Evolutionary conservation across 1,140 invertebrate genomes (phyloP), one percentile per base, ranked within the genome.

Genomic region (Pararge aegeria): DNA sequence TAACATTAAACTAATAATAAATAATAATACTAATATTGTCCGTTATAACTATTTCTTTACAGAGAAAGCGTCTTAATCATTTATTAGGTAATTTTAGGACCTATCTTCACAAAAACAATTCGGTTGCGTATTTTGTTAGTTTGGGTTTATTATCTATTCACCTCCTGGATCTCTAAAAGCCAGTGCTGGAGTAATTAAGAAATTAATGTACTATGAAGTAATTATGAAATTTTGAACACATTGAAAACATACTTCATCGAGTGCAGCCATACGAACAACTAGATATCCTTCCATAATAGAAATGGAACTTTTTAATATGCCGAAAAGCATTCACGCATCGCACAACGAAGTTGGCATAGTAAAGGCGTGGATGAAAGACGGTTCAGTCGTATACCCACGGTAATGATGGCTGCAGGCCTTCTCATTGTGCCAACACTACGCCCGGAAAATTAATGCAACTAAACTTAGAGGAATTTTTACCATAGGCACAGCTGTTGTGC

Each of bases 401-500:
- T 69, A 69, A 73, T 73, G 70, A 73, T 73, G 67, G 64, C 70
- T 69, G 60, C 64, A 42, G 70, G 70, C 67, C 54, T 50, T 53
- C 54, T 59, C 67, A 73, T 73, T 73, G 70, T 73, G 67, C 52
- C 55, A 55, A 53, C 64, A 61, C 56, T 55, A 61, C 55, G 60
- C 61, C 70, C 70, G 70, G 70, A 73, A 73, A 73, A 73, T 73
- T 73, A 73, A 73, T 66, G 58, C 64, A 64, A 57, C 63, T 73
- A 64, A 73, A 73, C 69, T 71, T 71, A 60, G 57, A 60, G 57
- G 59, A 66, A 56, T 64, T 66, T 73, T 64, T 55, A 61, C 66
- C 56, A 68, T 69, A 69, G 64, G 67, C 70, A 48, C 46, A 57
- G 38, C 16, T 42, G 44, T 59, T 56, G 18, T 61, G 60, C 48